phyloP scores from a whole-genome alignment of 2,888 invertebrate genomes.

The Scaptomyza cyrtandrae region DNA sequence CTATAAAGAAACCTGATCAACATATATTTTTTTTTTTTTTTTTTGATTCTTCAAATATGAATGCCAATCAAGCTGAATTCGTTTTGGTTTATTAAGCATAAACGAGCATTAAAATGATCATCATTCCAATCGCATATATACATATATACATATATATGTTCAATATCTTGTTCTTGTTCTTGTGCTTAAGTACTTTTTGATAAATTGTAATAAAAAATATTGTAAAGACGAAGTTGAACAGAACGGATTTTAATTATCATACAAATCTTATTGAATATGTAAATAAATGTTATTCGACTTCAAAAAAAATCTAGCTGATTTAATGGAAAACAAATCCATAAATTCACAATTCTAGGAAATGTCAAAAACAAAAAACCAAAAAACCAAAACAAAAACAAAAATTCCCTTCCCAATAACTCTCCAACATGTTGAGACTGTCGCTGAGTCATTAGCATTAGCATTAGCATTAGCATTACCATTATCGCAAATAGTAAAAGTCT shows the following conservation, averaged over 20 bases:
- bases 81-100: constrained; percentile 69
- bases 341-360: too few relatives aligned
- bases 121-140: too few relatives aligned
- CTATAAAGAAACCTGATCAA: constrained; percentile 19
- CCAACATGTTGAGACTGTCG: neutral
- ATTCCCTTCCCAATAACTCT: too few relatives aligned
- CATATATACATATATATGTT: too few relatives aligned
- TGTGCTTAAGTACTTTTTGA: neutral
- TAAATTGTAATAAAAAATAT: too few relatives aligned
- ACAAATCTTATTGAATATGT: neutral
- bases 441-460: too few relatives aligned
- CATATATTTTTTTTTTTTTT: neutral
- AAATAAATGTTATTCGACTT: neutral
- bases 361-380: too few relatives aligned
- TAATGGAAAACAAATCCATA: neutral
- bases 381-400: too few relatives aligned
- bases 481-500: too few relatives aligned
- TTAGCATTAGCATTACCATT: too few relatives aligned
- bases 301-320: neutral
- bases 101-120: constrained; percentile 65
- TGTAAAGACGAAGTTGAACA: too few relatives aligned
- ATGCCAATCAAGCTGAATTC: constrained; percentile 67
- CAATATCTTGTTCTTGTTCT: too few relatives aligned
- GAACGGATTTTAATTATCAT: neutral
- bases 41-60: constrained; percentile 41